Percentiles rank a stretch among this genome's conserved stretches.
These are phyloP conservation scores for Heliconius aoede DNA, from an alignment of 2,888 invertebrate species.

Conservation along the genomic window DNA sequence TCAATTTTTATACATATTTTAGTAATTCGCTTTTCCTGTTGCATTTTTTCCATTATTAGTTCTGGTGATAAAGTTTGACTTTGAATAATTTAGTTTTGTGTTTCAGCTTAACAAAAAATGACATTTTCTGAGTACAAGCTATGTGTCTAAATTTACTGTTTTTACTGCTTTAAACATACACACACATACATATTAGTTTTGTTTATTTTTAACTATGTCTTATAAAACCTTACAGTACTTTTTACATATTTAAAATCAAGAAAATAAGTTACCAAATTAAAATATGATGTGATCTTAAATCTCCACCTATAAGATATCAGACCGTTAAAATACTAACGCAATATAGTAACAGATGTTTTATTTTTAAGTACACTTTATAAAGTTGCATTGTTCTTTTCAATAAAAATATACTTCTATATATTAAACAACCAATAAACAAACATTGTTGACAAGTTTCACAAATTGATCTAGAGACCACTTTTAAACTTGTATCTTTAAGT, in stretches of 20 bases:
- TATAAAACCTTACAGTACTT: neutral
- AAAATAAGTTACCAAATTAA: neutral
- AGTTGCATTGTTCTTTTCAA: too few species aligned
- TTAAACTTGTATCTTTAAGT: too few species aligned
- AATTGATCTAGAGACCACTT: too few species aligned
- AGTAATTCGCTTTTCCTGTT: neutral
- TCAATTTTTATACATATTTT: neutral
- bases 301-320: too few species aligned
- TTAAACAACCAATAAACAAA: too few species aligned
- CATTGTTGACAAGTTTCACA: too few species aligned
- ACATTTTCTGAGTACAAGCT: neutral
- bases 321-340: too few species aligned
- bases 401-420: too few species aligned
- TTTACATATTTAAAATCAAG: neutral
- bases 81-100: slow-evolving; percentile 14
- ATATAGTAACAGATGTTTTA: too few species aligned
- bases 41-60: slow-evolving; percentile 2
- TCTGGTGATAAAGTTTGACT: slow-evolving; percentile 1
- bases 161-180: neutral
- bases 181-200: neutral
- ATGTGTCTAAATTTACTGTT: neutral
- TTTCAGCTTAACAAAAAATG: neutral
- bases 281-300: too few species aligned
- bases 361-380: too few species aligned
- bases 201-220: neutral